Percentiles rank a stretch among this genome's conserved stretches.
Conservation (phyloP, 2,888 invertebrate species). For the Zaprionus lineosus region DNA sequence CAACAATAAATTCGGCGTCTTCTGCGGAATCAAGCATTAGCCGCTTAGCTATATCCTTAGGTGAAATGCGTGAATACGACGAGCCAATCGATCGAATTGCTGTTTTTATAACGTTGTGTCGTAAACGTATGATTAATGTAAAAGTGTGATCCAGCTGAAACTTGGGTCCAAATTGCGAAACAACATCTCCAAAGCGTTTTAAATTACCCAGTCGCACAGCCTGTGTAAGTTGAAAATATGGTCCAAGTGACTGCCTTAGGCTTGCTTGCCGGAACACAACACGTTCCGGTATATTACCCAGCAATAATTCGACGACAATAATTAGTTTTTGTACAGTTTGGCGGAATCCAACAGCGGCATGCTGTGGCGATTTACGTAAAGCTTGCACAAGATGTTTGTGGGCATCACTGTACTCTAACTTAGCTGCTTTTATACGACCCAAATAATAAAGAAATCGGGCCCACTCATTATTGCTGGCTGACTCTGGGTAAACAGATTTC, state of each 20-base stretch:
- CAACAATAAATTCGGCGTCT: slow-evolving; percentile 99
- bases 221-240: slow-evolving; percentile 99
- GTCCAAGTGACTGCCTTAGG: slow-evolving; percentile 93
- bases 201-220: slow-evolving; percentile 97
- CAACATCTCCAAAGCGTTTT: slow-evolving; percentile 95
- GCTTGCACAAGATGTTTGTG: slow-evolving; percentile 98
- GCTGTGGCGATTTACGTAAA: slow-evolving; percentile 98
- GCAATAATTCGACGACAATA: slow-evolving; percentile 95
- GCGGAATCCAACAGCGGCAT: slow-evolving; percentile 98
- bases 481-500: slow-evolving; percentile 98
- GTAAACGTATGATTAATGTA: slow-evolving; percentile 95
- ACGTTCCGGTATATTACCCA: slow-evolving; percentile 99
- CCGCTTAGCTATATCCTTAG: slow-evolving; percentile 96
- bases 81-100: slow-evolving; percentile 97
- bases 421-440: slow-evolving; percentile 98
- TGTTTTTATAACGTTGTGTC: slow-evolving; percentile 99
- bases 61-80: slow-evolving; percentile 97
- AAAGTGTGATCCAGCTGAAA: slow-evolving; percentile 98
- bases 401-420: slow-evolving; percentile 98
- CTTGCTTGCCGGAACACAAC: slow-evolving; percentile 96
- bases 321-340: slow-evolving; percentile 98
- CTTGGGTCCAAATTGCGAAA: slow-evolving; percentile 94
- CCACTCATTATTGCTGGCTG: slow-evolving; percentile 99
- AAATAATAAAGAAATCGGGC: slow-evolving; percentile 98
- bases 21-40: slow-evolving; percentile 96